phyloP scores from a whole-genome alignment of 1,140 invertebrate genomes.

The Ooceraea biroi region DNA sequence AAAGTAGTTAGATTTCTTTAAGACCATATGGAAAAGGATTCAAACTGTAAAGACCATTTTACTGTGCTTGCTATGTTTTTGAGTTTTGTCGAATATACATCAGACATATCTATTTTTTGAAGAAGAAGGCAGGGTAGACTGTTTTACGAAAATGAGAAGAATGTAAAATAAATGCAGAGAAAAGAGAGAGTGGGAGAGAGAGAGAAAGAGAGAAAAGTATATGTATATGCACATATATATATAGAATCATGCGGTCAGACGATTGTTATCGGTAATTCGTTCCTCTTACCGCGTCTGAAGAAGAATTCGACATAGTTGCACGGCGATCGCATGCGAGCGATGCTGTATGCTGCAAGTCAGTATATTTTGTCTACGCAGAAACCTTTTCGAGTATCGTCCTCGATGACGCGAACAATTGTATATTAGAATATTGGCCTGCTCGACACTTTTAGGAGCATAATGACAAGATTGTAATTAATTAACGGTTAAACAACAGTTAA shows the following conservation, averaged over 20 bases:
- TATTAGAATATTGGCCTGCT: constrained; percentile 70
- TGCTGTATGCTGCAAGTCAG: constrained; percentile 14
- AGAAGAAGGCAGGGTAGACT: not conserved
- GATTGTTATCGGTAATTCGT: constrained; percentile 70
- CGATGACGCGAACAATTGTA: constrained; percentile 60
- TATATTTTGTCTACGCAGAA: constrained; percentile 65
- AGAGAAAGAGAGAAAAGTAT: not conserved
- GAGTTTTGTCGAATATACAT: not conserved
- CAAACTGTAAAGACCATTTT: constrained; percentile 15
- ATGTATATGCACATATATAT: constrained; percentile 19
- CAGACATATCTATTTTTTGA: constrained; percentile 45
- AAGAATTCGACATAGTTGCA: constrained; percentile 35
- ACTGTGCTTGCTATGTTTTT: not conserved
- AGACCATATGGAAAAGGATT: not conserved
- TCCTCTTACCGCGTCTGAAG: constrained; percentile 63
- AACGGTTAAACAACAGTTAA: constrained; percentile 32
- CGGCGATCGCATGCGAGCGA: constrained; percentile 5
- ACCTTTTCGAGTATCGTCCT: constrained; percentile 7
- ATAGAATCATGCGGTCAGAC: constrained; percentile 35
- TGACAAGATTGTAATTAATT: constrained; percentile 65
- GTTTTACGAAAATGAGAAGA: too few species aligned
- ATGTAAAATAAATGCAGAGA: not conserved
- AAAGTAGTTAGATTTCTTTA: not conserved
- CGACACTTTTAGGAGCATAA: constrained; percentile 51
- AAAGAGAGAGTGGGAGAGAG: not conserved